Evolutionary conservation across 2,888 invertebrate genomes (phyloP).

Genomic region (Flexamia atlantica): DNA sequence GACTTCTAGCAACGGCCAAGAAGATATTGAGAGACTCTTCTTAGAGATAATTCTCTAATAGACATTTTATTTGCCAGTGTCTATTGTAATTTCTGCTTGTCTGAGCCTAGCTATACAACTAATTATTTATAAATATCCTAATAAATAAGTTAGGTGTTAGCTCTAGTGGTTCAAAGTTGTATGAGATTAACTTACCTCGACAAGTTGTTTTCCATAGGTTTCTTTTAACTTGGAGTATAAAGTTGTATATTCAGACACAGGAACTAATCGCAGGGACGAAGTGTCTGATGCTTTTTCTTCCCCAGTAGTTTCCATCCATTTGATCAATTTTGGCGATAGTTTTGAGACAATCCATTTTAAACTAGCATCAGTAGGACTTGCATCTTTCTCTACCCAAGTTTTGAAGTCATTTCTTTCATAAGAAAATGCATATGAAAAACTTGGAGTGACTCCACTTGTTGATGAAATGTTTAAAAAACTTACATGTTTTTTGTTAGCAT

Average conservation of each 20-base stretch:
- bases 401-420: constrained; percentile 39
- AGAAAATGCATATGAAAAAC: constrained; percentile 52
- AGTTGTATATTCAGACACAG: constrained; percentile 82
- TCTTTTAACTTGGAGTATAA: constrained; percentile 86
- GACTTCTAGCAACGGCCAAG: too few relatives aligned
- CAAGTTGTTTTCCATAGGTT: constrained; percentile 86
- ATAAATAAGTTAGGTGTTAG: too few relatives aligned
- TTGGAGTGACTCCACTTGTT: constrained; percentile 2
- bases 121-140: too few relatives aligned
- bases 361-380: background rate
- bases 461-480: constrained; percentile 66
- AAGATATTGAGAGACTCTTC: too few relatives aligned
- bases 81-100: too few relatives aligned
- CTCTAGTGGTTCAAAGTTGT: too few relatives aligned
- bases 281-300: constrained; percentile 70
- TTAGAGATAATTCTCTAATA: too few relatives aligned
- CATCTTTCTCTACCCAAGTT: constrained; percentile 49
- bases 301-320: constrained; percentile 78
- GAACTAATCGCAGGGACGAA: constrained; percentile 82
- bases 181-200: constrained; percentile 84
- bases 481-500: constrained; percentile 70
- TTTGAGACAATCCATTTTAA: constrained; percentile 5
- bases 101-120: too few relatives aligned
- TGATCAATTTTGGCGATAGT: constrained; percentile 80
- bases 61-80: too few relatives aligned